Evolutionary conservation across 2,113 vertebrate genomes (phyloP), one percentile per base, ranked within the genome.

Genomic region (Chionodraco myersi): DNA sequence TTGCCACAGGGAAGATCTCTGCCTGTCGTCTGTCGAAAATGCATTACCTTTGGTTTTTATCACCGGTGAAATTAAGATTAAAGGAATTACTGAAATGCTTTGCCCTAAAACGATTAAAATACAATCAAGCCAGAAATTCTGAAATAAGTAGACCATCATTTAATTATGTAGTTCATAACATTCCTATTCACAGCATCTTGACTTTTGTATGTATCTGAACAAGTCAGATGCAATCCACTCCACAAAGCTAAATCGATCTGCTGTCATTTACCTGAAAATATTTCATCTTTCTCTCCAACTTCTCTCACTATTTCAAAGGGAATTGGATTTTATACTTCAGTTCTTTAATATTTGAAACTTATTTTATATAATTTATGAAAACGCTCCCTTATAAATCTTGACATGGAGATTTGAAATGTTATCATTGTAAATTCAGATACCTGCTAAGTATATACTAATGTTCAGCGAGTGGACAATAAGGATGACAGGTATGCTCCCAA

Each of bases 21-120:
- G 10, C 90, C 69, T 92, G 90, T 92, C 91, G 83, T 89, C 88
- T 86, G n/a, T n/a, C n/a, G 26, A 77, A 84, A 84, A 77, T 71
- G 73, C 0, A 61, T 18, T n/a, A 57, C 59, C 58, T 36, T 71
- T 86, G 77, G 36, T 4, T 67, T 70, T 77, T 51, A 72, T 5
- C 56, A 67, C 44, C 36, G 66, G 11, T 60, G 41, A 63, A 51
- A 61, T 70, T 67, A 44, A 57, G 41, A 12, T n/a, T 36, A 41
- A 70, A 66, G 15, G 2, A 45, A 47, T 23, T 47, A 15, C 4
- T 52, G 30, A 30, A 30, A 1, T 5, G 6, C 30, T 10, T 30
- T 52, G 53, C 5, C 63, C 41, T 16, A 4, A 80, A 53, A 53
- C 61, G 72, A 26, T 47, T 65, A 5, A 57, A 72, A 56, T 48